A percentile compares a stretch with the other conserved stretches of the same genome.
phyloP scores from a whole-genome alignment of 2,113 vertebrate species.

The Todiramphus saurophagus region DNA sequence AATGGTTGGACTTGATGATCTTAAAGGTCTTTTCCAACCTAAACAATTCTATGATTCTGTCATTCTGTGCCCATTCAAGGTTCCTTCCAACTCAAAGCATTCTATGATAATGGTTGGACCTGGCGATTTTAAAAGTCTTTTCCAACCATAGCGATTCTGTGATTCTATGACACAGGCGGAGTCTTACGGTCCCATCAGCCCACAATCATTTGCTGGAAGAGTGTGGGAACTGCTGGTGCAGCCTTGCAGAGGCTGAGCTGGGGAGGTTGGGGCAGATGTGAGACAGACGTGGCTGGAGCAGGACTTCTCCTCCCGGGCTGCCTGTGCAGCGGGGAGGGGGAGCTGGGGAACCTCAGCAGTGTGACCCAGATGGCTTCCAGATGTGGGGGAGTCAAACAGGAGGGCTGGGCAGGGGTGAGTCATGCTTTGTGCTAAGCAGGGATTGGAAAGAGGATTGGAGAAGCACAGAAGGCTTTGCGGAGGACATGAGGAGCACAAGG shows the following conservation, averaged over 20 bases:
- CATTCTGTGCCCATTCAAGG: too few species aligned
- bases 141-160: background rate
- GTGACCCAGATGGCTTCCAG: constrained; percentile 31
- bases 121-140: background rate
- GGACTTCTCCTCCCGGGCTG: background rate
- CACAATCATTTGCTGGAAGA: background rate
- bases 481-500: background rate
- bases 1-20: background rate
- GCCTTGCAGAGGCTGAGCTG: background rate
- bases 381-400: background rate
- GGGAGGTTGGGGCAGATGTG: background rate
- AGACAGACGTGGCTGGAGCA: background rate
- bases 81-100: too few species aligned
- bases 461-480: background rate
- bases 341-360: background rate
- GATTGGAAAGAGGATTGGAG: background rate
- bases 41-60: too few species aligned
- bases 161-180: background rate
- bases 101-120: too few species aligned
- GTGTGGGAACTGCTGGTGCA: background rate
- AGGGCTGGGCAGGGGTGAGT: background rate
- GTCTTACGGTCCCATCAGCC: background rate
- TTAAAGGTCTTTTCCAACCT: background rate
- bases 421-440: background rate
- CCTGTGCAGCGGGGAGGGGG: background rate